A percentile compares a stretch with the other conserved stretches of the same genome.
These are phyloP conservation scores for Phalacrocorax carbo DNA, from an alignment of 2,113 vertebrate genomes.

Conservation along the genomic window DNA sequence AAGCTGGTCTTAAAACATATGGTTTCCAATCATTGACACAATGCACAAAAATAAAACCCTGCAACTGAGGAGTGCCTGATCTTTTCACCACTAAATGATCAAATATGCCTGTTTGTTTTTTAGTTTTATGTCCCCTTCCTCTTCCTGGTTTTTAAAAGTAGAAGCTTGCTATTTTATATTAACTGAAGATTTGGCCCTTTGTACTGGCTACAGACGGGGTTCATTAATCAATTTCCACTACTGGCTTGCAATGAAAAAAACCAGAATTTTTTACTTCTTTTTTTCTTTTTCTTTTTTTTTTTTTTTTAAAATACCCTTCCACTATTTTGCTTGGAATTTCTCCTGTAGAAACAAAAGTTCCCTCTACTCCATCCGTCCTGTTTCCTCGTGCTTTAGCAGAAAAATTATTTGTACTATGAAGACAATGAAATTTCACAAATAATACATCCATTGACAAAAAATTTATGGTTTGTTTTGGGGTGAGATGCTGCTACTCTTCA, in stretches of 20 bases:
- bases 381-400: neutral
- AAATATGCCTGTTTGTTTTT: constrained; percentile 50
- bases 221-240: constrained; percentile 61
- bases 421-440: neutral
- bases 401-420: neutral
- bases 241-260: neutral
- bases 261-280: neutral
- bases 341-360: constrained; percentile 20
- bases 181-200: constrained; percentile 33
- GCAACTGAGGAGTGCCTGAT: constrained; percentile 23
- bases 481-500: neutral
- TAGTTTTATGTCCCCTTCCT: constrained; percentile 41
- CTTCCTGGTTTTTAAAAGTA: constrained; percentile 40
- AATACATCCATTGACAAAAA: neutral
- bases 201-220: neutral
- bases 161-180: constrained; percentile 33
- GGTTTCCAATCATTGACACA: constrained; percentile 60
- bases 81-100: constrained; percentile 46
- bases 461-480: neutral
- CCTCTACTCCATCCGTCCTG: constrained; percentile 3
- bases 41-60: constrained; percentile 56
- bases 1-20: constrained; percentile 67
- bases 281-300: neutral
- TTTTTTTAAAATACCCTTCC: neutral
- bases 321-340: constrained; percentile 50